phyloP scores from a whole-genome alignment of 1,140 invertebrate species.

The Sitophilus oryzae region DNA sequence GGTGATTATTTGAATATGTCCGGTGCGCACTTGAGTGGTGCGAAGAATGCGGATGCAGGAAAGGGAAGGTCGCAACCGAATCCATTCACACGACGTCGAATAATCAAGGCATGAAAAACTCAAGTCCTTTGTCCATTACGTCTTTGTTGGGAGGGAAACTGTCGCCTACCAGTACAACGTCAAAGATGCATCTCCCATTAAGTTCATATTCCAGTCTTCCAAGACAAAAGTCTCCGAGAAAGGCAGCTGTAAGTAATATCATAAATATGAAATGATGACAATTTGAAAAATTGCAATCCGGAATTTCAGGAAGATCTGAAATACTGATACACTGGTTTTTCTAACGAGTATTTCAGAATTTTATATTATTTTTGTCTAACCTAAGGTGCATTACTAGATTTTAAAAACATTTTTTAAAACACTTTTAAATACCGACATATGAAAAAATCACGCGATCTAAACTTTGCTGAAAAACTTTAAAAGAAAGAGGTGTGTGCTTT shows the following conservation, averaged over 20 bases:
- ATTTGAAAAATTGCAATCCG: no score
- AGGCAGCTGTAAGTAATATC: conserved; percentile 29
- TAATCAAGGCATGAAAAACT: conserved; percentile 14
- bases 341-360: no score
- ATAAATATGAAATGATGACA: no score
- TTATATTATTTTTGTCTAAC: no score
- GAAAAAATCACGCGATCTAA: no score
- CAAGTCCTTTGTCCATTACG: conserved; percentile 27
- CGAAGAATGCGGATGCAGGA: conserved; percentile 35
- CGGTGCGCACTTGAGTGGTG: conserved; percentile 12
- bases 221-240: conserved; percentile 30
- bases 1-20: conserved; percentile 45
- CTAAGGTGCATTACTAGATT: no score
- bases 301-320: no score
- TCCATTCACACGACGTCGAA: conserved; percentile 45
- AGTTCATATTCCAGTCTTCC: conserved; percentile 40
- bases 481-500: no score
- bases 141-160: conserved; percentile 36
- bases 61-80: conserved; percentile 54
- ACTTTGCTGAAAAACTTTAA: no score
- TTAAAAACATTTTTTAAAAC: no score
- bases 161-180: conserved; percentile 44
- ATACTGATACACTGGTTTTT: no score
- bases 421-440: no score
- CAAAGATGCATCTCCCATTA: conserved; percentile 41